These are phyloP conservation scores for Monopis laevigella DNA, from an alignment of 2,888 invertebrate species.

Conservation along the genomic window DNA sequence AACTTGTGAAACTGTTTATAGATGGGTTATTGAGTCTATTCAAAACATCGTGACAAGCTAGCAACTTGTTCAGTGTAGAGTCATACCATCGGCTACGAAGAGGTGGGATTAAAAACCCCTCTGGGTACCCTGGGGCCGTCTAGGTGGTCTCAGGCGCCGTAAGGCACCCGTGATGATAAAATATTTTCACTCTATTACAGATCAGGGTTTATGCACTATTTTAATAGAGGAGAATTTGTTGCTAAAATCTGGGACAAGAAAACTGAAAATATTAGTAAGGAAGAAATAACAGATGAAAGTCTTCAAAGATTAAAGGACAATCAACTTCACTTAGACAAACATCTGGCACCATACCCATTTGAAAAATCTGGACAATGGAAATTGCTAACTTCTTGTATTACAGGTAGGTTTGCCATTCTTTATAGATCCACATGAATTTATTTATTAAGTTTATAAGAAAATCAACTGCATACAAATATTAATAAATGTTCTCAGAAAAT, in stretches of 20 bases:
- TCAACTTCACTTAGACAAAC: conserved; percentile 76
- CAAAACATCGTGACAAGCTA: too few relatives aligned
- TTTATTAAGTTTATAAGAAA: too few relatives aligned
- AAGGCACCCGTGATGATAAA: too few relatives aligned
- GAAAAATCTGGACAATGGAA: conserved; percentile 90
- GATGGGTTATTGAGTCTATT: too few relatives aligned
- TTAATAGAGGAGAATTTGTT: conserved; percentile 82
- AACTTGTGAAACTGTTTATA: too few relatives aligned
- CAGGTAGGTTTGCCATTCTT: conserved; percentile 42
- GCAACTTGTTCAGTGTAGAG: too few relatives aligned
- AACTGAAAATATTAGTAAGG: conserved; percentile 77
- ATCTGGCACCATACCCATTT: conserved; percentile 91
- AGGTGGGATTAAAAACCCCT: too few relatives aligned
- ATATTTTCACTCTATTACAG: conserved; percentile 32
- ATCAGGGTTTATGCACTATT: conserved; percentile 88
- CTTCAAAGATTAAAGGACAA: conserved; percentile 73
- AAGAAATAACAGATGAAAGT: conserved; percentile 72
- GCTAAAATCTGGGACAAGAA: conserved; percentile 87
- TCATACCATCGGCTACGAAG: too few relatives aligned
- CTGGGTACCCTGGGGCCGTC: too few relatives aligned
- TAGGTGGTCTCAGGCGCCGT: too few relatives aligned
- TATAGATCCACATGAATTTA: neutral
- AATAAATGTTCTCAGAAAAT: too few relatives aligned
- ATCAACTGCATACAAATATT: too few relatives aligned
- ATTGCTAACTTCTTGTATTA: conserved; percentile 74